Evolutionary conservation across 2,797 vertebrate species (phyloP).

Genomic region (Semotilus atromaculatus): DNA sequence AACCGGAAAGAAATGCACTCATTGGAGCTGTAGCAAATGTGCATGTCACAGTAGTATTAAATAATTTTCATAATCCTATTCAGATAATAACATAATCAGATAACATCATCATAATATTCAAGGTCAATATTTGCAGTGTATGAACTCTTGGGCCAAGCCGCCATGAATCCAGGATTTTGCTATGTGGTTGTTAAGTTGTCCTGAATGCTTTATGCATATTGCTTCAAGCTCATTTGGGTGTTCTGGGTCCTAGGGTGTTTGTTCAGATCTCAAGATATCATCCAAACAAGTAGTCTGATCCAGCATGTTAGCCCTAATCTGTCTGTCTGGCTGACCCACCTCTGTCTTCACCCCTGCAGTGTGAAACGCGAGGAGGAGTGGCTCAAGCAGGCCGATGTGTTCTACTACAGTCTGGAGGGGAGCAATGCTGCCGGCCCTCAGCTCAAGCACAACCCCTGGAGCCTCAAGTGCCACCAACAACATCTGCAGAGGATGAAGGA

Average conservation of each 20-base stretch:
- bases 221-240: background rate
- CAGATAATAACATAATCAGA: background rate
- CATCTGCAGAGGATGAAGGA: conserved; percentile 98
- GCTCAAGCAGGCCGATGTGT: conserved; percentile 92
- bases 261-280: background rate
- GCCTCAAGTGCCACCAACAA: conserved; percentile 97
- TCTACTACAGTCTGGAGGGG: conserved; percentile 93
- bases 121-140: background rate
- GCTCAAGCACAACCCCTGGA: conserved; percentile 98
- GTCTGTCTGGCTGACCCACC: conserved; percentile 5
- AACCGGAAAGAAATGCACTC: background rate
- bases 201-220: background rate
- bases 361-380: conserved; percentile 92
- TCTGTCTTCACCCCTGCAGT: conserved; percentile 70
- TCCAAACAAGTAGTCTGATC: background rate
- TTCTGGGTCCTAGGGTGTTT: background rate
- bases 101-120: background rate
- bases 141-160: background rate
- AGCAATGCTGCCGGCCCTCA: conserved; percentile 87
- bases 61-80: background rate
- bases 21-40: background rate
- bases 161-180: background rate
- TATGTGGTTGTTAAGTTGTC: background rate
- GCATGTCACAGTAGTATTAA: background rate
- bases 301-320: background rate